phyloP scores from a whole-genome alignment of 1,140 invertebrate genomes.

The Caenorhabditis latens region DNA sequence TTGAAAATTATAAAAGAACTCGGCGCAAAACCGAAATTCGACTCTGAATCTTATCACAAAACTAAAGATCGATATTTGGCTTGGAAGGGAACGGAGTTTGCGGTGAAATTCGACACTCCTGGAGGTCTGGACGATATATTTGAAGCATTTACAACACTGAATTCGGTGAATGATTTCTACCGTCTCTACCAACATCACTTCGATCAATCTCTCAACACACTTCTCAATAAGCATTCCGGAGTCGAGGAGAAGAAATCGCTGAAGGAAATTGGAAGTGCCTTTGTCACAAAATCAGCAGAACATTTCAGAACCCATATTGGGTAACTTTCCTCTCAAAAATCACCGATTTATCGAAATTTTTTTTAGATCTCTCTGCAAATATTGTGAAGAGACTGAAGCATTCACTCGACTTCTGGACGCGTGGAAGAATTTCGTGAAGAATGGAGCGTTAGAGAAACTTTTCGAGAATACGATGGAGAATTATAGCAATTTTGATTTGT shows the following conservation, averaged over 20 bases:
- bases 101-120: slow-evolving; percentile 21
- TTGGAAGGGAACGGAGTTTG: slow-evolving; percentile 39
- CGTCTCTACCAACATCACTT: slow-evolving; percentile 45
- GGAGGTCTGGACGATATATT: slow-evolving; percentile 15
- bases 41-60: slow-evolving; percentile 26
- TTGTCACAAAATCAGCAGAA: background rate
- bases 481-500: slow-evolving; percentile 37
- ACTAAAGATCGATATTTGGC: slow-evolving; percentile 36
- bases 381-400: slow-evolving; percentile 27
- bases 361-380: slow-evolving; percentile 27
- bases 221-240: background rate
- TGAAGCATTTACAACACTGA: slow-evolving; percentile 2
- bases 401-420: slow-evolving; percentile 10
- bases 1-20: slow-evolving; percentile 41
- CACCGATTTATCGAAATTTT: background rate
- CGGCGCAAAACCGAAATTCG: slow-evolving; percentile 27
- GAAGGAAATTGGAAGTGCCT: slow-evolving; percentile 14
- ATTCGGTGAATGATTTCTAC: slow-evolving; percentile 39
- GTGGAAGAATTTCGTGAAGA: slow-evolving; percentile 15
- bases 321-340: background rate
- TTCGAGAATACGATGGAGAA: slow-evolving; percentile 1
- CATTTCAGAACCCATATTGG: slow-evolving; percentile 41
- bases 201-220: slow-evolving; percentile 16
- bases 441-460: slow-evolving; percentile 12
- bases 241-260: background rate